Evolutionary conservation across 2,888 invertebrate genomes (phyloP).

Genomic region (Serrognathus titanus): DNA sequence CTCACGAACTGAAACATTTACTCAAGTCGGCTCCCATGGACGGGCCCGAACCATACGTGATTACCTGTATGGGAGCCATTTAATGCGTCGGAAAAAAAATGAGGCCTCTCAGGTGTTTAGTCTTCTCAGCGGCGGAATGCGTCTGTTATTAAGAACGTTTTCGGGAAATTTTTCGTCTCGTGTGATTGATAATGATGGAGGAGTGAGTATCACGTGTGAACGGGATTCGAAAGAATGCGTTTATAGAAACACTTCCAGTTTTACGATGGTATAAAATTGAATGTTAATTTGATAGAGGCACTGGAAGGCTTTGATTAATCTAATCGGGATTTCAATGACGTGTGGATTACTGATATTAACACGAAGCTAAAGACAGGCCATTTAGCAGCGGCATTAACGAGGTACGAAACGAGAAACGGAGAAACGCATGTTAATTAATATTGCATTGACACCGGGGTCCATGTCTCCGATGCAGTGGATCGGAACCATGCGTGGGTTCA

Average conservation of each 20-base stretch:
- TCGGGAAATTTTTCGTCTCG: background rate
- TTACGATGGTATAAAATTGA: background rate
- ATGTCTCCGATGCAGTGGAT: conserved; percentile 34
- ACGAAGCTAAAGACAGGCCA: conserved; percentile 9
- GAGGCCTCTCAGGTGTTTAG: conserved; percentile 10
- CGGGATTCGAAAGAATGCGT: too few relatives aligned
- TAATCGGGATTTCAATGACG: background rate
- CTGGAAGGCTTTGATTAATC: too few relatives aligned
- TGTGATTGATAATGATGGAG: conserved; percentile 17
- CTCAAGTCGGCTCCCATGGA: conserved; percentile 26
- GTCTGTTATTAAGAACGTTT: conserved; percentile 1
- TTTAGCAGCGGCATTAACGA: conserved; percentile 3
- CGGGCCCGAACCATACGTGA: conserved; percentile 33
- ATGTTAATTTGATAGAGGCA: too few relatives aligned
- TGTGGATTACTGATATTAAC: conserved; percentile 7
- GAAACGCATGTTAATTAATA: conserved; percentile 32
- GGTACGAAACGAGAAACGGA: conserved; percentile 14
- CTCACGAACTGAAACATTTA: conserved; percentile 37
- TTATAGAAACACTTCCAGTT: too few relatives aligned
- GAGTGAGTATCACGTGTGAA: background rate
- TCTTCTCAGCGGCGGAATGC: conserved; percentile 5
- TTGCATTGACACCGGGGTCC: conserved; percentile 34
- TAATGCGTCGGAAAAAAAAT: conserved; percentile 6
- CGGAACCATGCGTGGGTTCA: conserved; percentile 45
- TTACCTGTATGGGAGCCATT: conserved; percentile 32